Conservation (phyloP, 2,113 vertebrate species). For the Diglossa brunneiventris region DNA sequence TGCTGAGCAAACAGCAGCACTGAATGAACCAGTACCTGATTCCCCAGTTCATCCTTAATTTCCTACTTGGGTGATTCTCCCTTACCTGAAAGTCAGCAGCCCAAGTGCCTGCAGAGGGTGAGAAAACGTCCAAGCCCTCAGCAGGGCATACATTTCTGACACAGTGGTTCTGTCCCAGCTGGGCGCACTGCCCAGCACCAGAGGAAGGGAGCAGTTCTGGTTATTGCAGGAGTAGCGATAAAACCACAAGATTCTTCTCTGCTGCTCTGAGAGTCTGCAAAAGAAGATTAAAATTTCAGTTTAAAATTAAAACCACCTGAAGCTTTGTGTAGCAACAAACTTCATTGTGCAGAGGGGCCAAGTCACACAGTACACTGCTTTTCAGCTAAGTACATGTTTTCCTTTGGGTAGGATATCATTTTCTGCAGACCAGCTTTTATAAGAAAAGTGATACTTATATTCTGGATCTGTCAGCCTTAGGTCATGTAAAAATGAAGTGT, state of each 20-base stretch:
- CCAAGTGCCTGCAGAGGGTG: constrained; percentile 80
- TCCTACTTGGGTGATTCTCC: not conserved
- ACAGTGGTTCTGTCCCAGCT: constrained; percentile 74
- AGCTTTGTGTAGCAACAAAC: constrained; percentile 36
- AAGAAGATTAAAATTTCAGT: constrained; percentile 49
- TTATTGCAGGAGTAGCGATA: constrained; percentile 73
- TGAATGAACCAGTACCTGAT: not conserved
- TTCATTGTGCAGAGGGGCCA: not conserved
- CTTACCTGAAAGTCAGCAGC: constrained; percentile 81
- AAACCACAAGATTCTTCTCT: constrained; percentile 83
- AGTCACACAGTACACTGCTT: not conserved
- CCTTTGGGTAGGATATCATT: constrained; percentile 26
- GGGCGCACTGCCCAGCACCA: constrained; percentile 80
- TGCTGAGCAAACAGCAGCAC: not conserved
- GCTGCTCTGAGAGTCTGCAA: constrained; percentile 80
- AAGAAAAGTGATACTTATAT: constrained; percentile 39
- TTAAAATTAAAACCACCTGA: constrained; percentile 62
- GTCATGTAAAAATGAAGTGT: constrained; percentile 53
- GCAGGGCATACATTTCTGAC: constrained; percentile 75
- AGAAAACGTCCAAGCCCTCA: constrained; percentile 77
- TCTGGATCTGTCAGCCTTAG: constrained; percentile 45
- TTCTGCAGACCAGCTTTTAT: constrained; percentile 41
- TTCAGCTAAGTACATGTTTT: not conserved
- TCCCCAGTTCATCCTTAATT: not conserved
- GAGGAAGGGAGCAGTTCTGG: constrained; percentile 75